Conservation (phyloP, 53 echinoderm and acorn worm genomes). For the Actinopyga echinites region DNA sequence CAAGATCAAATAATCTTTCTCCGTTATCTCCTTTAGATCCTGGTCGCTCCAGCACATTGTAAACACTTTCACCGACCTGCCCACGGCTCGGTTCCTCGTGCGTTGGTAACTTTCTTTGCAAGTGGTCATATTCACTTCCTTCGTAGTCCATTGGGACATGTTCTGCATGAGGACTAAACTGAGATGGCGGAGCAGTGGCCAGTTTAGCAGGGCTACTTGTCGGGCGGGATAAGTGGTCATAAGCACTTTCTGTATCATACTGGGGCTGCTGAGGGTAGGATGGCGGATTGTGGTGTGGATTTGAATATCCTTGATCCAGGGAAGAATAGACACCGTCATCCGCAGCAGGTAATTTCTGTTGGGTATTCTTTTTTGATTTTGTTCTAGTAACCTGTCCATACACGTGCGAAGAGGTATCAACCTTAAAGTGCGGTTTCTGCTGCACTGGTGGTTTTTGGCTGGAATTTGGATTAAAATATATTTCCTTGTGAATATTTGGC, state of each 20-base stretch:
- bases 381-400: no score
- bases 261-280: conserved; percentile 4
- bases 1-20: conserved; percentile 9
- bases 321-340: conserved; percentile 57
- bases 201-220: background rate
- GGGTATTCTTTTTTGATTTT: no score
- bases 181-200: background rate
- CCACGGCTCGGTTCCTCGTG: background rate
- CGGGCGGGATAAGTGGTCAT: conserved; percentile 55
- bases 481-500: conserved; percentile 70
- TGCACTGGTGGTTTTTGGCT: no score
- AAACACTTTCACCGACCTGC: background rate
- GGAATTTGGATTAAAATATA: conserved; percentile 9
- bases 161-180: background rate
- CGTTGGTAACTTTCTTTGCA: background rate
- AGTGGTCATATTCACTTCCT: conserved; percentile 1
- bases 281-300: background rate
- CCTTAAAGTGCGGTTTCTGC: no score
- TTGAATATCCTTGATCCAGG: conserved; percentile 32
- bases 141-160: background rate
- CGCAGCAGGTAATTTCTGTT: background rate
- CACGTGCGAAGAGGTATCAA: no score
- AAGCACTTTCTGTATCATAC: conserved; percentile 26
- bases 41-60: conserved; percentile 14
- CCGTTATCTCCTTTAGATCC: background rate